Percentiles rank a stretch among this genome's conserved stretches.
phyloP scores from a whole-genome alignment of 2,888 invertebrate species.

The Synergus japonicus region DNA sequence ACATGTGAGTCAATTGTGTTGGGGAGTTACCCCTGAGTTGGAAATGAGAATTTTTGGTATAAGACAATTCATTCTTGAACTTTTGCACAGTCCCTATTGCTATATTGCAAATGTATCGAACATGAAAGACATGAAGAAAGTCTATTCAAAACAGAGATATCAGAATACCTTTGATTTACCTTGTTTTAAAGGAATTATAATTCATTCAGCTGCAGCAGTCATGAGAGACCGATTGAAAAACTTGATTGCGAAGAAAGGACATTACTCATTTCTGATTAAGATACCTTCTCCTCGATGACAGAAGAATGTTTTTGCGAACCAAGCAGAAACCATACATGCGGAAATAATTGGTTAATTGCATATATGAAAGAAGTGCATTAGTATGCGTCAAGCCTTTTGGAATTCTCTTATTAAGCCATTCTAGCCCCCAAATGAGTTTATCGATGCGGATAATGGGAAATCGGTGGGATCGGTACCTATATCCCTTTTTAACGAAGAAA shows the following conservation, averaged over 20 bases:
- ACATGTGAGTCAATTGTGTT: too few species aligned
- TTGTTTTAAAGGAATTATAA: not conserved
- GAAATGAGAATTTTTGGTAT: too few species aligned
- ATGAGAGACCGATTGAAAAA: not conserved
- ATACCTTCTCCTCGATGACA: slow-evolving; percentile 23
- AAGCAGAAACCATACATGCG: not conserved
- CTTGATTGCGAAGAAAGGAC: slow-evolving; percentile 1
- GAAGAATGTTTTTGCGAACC: not conserved
- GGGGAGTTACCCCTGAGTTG: too few species aligned
- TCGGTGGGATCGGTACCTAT: slow-evolving; percentile 8
- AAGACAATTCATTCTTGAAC: too few species aligned
- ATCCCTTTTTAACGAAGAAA: slow-evolving; percentile 20
- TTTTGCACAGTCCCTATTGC: too few species aligned
- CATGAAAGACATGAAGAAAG: not conserved
- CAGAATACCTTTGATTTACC: not conserved
- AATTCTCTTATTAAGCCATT: slow-evolving; percentile 40
- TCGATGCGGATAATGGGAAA: slow-evolving; percentile 36
- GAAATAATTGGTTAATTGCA: slow-evolving; percentile 35
- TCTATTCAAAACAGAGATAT: not conserved
- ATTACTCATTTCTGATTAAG: slow-evolving; percentile 30
- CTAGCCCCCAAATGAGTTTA: slow-evolving; percentile 32
- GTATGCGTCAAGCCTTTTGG: slow-evolving; percentile 18
- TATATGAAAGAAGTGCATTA: slow-evolving; percentile 18
- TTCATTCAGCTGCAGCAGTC: not conserved
- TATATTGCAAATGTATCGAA: too few species aligned